These are phyloP conservation scores for Pachypsylla venusta DNA, from an alignment of 1,140 invertebrate species.

Conservation along the genomic window DNA sequence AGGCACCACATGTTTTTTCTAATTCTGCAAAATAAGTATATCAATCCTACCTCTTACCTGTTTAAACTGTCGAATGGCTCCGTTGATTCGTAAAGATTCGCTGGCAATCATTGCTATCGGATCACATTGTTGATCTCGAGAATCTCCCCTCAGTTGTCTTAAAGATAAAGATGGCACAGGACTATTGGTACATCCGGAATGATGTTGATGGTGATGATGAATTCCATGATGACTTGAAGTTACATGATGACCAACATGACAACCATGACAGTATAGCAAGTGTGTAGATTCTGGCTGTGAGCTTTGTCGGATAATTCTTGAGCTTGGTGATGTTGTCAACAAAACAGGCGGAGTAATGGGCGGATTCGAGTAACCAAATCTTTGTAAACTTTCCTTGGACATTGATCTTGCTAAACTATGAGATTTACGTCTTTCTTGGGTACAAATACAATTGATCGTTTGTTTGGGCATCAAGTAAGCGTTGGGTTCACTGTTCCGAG, in stretches of 20 bases:
- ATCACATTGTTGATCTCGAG: slow-evolving; percentile 39
- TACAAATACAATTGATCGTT: slow-evolving; percentile 31
- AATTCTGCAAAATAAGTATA: no score
- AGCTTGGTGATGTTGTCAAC: slow-evolving; percentile 48
- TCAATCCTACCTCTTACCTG: slow-evolving; percentile 73
- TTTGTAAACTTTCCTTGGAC: slow-evolving; percentile 41
- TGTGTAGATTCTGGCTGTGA: slow-evolving; percentile 61
- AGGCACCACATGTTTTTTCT: no score
- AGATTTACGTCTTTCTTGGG: slow-evolving; percentile 30
- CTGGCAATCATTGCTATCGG: slow-evolving; percentile 91
- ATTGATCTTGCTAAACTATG: slow-evolving; percentile 29
- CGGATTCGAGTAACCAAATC: slow-evolving; percentile 22
- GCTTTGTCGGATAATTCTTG: slow-evolving; percentile 72
- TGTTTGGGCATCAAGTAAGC: slow-evolving; percentile 33
- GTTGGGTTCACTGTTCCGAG: slow-evolving; percentile 24
- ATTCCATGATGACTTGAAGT: slow-evolving; percentile 21
- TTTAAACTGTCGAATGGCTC: slow-evolving; percentile 88
- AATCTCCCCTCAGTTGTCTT: slow-evolving; percentile 55
- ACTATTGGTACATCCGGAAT: slow-evolving; percentile 37
- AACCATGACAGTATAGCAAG: slow-evolving; percentile 15
- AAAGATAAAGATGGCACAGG: slow-evolving; percentile 43
- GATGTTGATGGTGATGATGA: slow-evolving; percentile 35
- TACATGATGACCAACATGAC: slow-evolving; percentile 12
- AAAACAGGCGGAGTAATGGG: slow-evolving; percentile 44
- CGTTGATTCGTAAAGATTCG: slow-evolving; percentile 91